Evolutionary conservation across 2,888 invertebrate species (phyloP).

Genomic region (Rhagophthalmus giganteus): DNA sequence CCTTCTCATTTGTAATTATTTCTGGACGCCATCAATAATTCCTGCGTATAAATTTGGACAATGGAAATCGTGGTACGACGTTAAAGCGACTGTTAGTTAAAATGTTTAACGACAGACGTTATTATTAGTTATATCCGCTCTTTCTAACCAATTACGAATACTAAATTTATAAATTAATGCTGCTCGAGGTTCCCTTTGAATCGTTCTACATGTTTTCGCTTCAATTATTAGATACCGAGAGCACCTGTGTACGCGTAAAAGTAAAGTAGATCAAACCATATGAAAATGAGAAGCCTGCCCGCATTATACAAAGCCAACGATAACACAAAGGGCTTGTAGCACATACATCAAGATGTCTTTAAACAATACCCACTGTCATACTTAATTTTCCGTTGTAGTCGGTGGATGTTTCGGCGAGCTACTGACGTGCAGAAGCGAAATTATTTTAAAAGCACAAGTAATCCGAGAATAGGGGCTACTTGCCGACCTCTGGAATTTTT

Average conservation of each 20-base stretch:
- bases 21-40: background rate
- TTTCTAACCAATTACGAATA: conserved; percentile 18
- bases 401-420: conserved; percentile 9
- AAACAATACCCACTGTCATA: conserved; percentile 22
- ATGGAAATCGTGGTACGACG: conserved; percentile 1
- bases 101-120: conserved; percentile 18
- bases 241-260: conserved; percentile 8
- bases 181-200: conserved; percentile 11
- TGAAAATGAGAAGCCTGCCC: conserved; percentile 7
- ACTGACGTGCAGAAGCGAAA: background rate
- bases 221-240: background rate
- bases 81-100: conserved; percentile 8
- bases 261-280: background rate
- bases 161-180: conserved; percentile 22
- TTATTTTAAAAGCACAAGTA: background rate
- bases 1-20: background rate
- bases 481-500: background rate
- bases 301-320: conserved; percentile 10
- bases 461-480: background rate
- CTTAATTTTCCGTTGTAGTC: conserved; percentile 24
- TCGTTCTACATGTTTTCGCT: conserved; percentile 5
- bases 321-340: conserved; percentile 17
- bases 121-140: conserved; percentile 24
- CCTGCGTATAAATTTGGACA: conserved; percentile 2
- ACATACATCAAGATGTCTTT: conserved; percentile 18